These are phyloP conservation scores for Lithophane ornitopus DNA, from an alignment of 2,888 invertebrate species.

Conservation along the genomic window DNA sequence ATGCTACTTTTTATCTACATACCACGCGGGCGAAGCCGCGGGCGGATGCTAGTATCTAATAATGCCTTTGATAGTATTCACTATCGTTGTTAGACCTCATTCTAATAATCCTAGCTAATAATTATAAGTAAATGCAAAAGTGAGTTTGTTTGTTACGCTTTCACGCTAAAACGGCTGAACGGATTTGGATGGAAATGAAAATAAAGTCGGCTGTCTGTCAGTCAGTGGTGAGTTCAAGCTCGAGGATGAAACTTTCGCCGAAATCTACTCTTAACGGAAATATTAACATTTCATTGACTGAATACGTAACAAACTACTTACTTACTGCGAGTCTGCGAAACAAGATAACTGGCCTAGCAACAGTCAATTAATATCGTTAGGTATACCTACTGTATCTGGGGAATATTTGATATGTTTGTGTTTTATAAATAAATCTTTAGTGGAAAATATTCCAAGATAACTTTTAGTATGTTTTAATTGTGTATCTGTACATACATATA, in stretches of 20 bases:
- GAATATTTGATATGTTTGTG: not conserved
- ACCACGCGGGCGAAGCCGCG: no score
- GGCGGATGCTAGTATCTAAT: no score
- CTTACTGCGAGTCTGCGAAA: not conserved
- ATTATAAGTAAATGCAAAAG: no score
- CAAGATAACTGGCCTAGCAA: slow-evolving; percentile 41
- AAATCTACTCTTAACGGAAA: slow-evolving; percentile 10
- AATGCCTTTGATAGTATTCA: no score
- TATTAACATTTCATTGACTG: slow-evolving; percentile 20
- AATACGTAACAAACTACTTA: slow-evolving; percentile 16
- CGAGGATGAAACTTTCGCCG: not conserved
- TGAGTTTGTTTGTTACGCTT: no score
- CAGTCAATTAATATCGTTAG: slow-evolving; percentile 28
- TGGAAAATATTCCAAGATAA: slow-evolving; percentile 35
- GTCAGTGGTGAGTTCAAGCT: not conserved
- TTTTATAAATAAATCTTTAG: slow-evolving; percentile 16
- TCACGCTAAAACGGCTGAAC: no score
- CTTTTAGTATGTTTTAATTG: not conserved
- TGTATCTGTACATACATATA: not conserved
- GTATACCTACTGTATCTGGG: not conserved
- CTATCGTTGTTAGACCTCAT: no score
- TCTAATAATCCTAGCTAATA: no score
- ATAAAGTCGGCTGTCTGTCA: not conserved
- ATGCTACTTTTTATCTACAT: no score
- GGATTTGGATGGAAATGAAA: not conserved